Percentiles rank a stretch among this genome's conserved stretches.
Evolutionary conservation across 2,888 invertebrate species (phyloP).

Genomic region (Galerucella nymphaeae): DNA sequence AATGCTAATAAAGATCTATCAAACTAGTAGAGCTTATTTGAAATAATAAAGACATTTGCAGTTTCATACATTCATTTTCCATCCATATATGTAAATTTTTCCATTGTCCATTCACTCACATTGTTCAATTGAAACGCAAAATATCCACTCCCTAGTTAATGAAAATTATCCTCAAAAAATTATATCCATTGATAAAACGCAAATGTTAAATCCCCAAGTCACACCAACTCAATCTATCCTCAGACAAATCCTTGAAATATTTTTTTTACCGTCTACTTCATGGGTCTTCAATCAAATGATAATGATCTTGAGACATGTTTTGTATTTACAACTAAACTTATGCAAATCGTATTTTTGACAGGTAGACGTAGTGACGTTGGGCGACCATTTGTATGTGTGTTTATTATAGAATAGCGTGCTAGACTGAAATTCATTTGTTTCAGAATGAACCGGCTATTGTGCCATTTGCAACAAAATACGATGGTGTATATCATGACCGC

Average conservation of each 20-base stretch:
- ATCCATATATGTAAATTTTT: no score
- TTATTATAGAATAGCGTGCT: slow-evolving; percentile 59
- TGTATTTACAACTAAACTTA: slow-evolving; percentile 58
- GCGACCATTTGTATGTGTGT: slow-evolving; percentile 55
- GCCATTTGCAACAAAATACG: slow-evolving; percentile 19
- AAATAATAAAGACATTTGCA: no score
- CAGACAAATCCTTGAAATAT: slow-evolving; percentile 12
- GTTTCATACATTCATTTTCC: no score
- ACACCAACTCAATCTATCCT: slow-evolving; percentile 9
- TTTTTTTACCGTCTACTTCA: slow-evolving; percentile 32
- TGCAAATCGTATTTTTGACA: slow-evolving; percentile 61
- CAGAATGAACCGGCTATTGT: slow-evolving; percentile 17
- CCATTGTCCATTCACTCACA: no score
- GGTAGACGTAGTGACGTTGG: slow-evolving; percentile 58
- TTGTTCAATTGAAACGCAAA: no score
- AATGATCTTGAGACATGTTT: slow-evolving; percentile 42
- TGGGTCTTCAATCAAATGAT: slow-evolving; percentile 41
- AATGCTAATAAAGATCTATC: no score
- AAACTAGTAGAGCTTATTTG: no score
- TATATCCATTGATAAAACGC: no score
- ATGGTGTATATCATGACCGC: slow-evolving; percentile 19
- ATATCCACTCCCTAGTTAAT: no score
- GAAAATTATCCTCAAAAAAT: no score
- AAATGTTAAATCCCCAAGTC: neutral
- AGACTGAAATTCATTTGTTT: slow-evolving; percentile 50